Evolutionary conservation across 2,797 vertebrate genomes (phyloP).

Genomic region (Acipenser transmontanus): DNA sequence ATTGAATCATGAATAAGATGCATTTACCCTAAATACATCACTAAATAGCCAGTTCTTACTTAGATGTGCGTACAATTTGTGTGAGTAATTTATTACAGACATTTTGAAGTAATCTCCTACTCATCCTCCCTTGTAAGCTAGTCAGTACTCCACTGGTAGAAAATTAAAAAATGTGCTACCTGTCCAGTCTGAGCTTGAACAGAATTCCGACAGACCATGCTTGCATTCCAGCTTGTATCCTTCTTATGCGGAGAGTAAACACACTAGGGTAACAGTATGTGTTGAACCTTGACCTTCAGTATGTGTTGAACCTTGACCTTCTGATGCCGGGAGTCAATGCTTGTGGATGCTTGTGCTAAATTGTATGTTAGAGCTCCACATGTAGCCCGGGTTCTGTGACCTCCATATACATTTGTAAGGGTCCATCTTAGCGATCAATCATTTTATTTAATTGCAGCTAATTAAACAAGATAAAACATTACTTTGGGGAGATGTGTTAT

Average conservation of each 20-base stretch:
- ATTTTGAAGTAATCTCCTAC: no score
- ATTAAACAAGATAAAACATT: conserved; percentile 32
- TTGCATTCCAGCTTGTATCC: no score
- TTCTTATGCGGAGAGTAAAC: neutral
- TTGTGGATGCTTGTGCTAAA: neutral
- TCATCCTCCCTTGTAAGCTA: no score
- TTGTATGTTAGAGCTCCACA: neutral
- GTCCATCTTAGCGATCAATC: neutral
- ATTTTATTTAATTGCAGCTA: conserved; percentile 21
- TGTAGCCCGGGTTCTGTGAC: neutral
- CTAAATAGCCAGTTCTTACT: no score
- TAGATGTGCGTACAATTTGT: no score
- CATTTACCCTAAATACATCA: no score
- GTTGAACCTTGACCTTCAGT: neutral
- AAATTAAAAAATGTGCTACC: no score
- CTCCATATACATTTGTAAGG: neutral
- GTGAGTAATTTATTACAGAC: no score
- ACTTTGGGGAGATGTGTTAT: conserved; percentile 25
- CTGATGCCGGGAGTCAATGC: neutral
- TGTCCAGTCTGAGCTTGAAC: no score
- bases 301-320: neutral
- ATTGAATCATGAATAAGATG: no score
- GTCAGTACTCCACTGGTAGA: no score
- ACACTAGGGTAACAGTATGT: neutral
- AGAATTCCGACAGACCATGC: no score